Conservation (phyloP, 2,113 vertebrate genomes). For the Cnemophilus loriae region DNA sequence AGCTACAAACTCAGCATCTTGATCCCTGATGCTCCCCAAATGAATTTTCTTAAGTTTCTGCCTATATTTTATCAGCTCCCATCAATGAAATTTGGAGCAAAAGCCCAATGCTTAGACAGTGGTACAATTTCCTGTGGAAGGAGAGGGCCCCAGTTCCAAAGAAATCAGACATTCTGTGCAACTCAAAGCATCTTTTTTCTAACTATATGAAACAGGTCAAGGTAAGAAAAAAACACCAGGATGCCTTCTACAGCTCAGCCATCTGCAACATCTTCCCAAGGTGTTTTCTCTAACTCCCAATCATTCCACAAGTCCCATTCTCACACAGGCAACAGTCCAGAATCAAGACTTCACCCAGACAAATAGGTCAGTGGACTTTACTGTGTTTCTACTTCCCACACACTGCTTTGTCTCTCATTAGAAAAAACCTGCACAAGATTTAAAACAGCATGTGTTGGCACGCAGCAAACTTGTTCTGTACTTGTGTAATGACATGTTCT, state of each 20-base stretch:
- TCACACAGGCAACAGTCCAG: neutral
- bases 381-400: neutral
- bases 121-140: neutral
- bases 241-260: neutral
- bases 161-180: neutral
- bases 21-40: neutral
- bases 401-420: neutral
- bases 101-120: neutral
- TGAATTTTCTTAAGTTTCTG: neutral
- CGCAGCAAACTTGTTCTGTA: neutral
- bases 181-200: neutral
- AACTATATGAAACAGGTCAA: neutral
- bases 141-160: neutral
- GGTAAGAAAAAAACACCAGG: neutral
- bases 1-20: neutral
- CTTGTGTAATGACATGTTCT: neutral
- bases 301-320: neutral
- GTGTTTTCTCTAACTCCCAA: neutral
- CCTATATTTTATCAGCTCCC: neutral
- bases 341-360: neutral
- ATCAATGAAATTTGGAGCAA: neutral
- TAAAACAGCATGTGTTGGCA: neutral
- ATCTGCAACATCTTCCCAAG: neutral
- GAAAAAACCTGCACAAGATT: neutral
- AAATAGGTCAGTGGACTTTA: neutral